phyloP scores from a whole-genome alignment of 2,888 invertebrate species.

The Salticus scenicus region DNA sequence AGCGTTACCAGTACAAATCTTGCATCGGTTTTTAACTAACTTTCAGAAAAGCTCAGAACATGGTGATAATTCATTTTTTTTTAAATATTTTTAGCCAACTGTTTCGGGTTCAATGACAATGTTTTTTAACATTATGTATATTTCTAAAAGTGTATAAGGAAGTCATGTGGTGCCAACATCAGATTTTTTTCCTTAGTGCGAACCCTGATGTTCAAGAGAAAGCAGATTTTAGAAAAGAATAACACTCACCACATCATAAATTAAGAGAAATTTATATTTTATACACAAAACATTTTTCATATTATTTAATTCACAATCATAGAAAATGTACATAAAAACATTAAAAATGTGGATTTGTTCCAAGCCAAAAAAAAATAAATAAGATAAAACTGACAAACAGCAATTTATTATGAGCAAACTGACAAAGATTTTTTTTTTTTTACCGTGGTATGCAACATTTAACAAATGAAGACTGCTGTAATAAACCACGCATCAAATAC shows the following conservation, averaged over 20 bases:
- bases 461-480: constrained; percentile 27
- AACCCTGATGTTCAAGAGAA: too few species aligned
- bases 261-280: constrained; percentile 58
- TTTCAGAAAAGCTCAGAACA: too few species aligned
- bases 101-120: too few species aligned
- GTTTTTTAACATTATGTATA: too few species aligned
- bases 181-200: too few species aligned
- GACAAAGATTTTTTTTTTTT: constrained; percentile 24
- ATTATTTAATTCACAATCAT: constrained; percentile 37
- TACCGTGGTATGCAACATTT: constrained; percentile 12
- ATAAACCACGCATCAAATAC: constrained; percentile 43
- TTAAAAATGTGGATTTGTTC: constrained; percentile 50
- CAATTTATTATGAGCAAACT: constrained; percentile 43
- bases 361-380: constrained; percentile 35
- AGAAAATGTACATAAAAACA: constrained; percentile 63
- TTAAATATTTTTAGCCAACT: too few species aligned
- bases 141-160: too few species aligned
- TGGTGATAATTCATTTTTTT: too few species aligned
- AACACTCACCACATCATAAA: constrained; percentile 22
- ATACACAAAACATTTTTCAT: constrained; percentile 54
- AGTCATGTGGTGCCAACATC: too few species aligned
- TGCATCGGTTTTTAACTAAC: too few species aligned
- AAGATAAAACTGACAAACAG: constrained; percentile 21
- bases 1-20: too few species aligned
- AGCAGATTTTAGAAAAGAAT: too few species aligned